Percentiles rank a stretch among this genome's conserved stretches.
Evolutionary conservation across 2,888 invertebrate species (phyloP).

Genomic region (Chelonus formosanus): DNA sequence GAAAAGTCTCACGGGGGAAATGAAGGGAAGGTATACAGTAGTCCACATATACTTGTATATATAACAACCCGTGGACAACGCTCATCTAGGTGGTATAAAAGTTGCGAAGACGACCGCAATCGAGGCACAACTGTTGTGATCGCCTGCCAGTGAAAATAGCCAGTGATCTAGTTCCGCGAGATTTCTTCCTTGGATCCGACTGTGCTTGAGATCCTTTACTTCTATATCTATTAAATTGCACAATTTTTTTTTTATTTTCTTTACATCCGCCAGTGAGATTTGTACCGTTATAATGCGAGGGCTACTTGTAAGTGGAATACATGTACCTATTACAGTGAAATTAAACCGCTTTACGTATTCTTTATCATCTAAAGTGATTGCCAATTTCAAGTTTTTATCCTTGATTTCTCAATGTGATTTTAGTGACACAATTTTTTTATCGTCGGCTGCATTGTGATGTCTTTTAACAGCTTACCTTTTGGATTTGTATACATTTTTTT

Average conservation of each 20-base stretch:
- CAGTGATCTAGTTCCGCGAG: slow-evolving; percentile 26
- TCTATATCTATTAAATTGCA: no score
- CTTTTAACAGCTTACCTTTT: no score
- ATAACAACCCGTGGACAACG: slow-evolving; percentile 35
- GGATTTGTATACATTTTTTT: no score
- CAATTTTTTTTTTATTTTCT: slow-evolving; percentile 3
- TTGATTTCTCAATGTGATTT: no score
- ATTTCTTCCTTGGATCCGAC: slow-evolving; percentile 2
- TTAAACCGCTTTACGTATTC: no score
- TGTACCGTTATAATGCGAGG: slow-evolving; percentile 18
- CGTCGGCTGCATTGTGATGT: no score
- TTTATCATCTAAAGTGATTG: no score
- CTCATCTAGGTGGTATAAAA: slow-evolving; percentile 45
- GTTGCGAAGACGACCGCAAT: slow-evolving; percentile 42
- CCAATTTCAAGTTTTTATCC: no score
- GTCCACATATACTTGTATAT: slow-evolving; percentile 26
- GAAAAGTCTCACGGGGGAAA: slow-evolving; percentile 30
- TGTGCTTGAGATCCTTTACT: background rate
- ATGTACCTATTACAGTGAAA: no score
- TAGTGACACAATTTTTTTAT: no score
- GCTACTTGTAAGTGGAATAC: slow-evolving; percentile 20
- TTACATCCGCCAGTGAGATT: slow-evolving; percentile 13
- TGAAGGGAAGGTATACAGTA: slow-evolving; percentile 33
- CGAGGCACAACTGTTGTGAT: slow-evolving; percentile 42
- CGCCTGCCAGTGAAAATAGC: slow-evolving; percentile 41